phyloP scores from a whole-genome alignment of 2,888 invertebrate species.

The Cepaea hortensis region DNA sequence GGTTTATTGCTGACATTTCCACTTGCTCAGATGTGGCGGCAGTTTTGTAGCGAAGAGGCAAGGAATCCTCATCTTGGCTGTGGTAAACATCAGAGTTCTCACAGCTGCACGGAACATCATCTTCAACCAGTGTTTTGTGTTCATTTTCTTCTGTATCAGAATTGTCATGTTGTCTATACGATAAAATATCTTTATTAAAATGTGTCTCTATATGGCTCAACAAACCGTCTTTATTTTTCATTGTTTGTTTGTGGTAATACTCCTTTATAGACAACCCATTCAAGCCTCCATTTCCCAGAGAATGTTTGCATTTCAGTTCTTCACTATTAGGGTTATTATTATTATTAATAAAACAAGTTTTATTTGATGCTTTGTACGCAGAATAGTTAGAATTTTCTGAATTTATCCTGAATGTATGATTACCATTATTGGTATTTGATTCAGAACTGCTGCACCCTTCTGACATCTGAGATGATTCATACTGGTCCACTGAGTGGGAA shows the following conservation, averaged over 20 bases:
- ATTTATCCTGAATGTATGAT: background rate
- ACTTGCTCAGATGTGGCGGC: background rate
- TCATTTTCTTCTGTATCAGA: conserved; percentile 37
- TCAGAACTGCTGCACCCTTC: background rate
- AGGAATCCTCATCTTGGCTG: conserved; percentile 34
- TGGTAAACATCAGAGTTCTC: conserved; percentile 26
- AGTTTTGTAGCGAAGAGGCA: conserved; percentile 10
- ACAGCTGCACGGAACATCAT: background rate
- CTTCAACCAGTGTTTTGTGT: conserved; percentile 19
- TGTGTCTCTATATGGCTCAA: background rate
- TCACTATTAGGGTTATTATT: background rate
- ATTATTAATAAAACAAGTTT: background rate
- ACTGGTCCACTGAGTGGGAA: background rate
- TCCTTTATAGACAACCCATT: background rate
- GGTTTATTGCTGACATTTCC: background rate
- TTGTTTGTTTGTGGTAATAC: conserved; percentile 13
- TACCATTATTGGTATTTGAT: background rate
- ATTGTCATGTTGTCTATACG: conserved; percentile 18
- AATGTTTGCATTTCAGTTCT: conserved; percentile 10
- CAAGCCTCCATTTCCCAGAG: background rate
- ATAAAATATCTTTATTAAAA: conserved; percentile 21
- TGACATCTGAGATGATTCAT: conserved; percentile 5
- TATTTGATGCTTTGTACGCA: background rate
- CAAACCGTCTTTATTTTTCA: background rate
- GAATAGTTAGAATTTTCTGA: background rate